Percentiles rank a stretch among this genome's conserved stretches.
These are phyloP conservation scores for Ciconia maguari DNA, from an alignment of 2,113 vertebrate genomes.

Conservation along the genomic window DNA sequence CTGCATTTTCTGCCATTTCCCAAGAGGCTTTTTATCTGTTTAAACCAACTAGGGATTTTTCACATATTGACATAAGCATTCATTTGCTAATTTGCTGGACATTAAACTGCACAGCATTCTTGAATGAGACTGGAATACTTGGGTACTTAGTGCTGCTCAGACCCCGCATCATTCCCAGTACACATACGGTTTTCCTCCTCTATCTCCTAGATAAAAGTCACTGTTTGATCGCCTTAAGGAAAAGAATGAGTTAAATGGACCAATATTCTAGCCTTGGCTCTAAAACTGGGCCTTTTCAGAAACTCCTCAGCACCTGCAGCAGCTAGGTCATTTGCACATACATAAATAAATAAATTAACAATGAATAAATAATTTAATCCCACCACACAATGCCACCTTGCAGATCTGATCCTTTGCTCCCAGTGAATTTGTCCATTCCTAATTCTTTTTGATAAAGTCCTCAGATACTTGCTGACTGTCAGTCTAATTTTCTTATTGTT, in stretches of 20 bases:
- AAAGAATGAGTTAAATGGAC: constrained; percentile 85
- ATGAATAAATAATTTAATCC: constrained; percentile 89
- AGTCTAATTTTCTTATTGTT: constrained; percentile 85
- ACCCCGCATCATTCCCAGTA: constrained; percentile 45
- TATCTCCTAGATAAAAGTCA: constrained; percentile 78
- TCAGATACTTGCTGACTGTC: constrained; percentile 84
- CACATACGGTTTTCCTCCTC: constrained; percentile 70
- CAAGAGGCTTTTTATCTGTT: constrained; percentile 72
- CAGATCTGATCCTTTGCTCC: constrained; percentile 76
- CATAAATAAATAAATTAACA: constrained; percentile 89
- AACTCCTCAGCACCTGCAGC: constrained; percentile 79
- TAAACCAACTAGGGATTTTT: constrained; percentile 76
- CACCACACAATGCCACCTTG: constrained; percentile 77
- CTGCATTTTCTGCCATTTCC: constrained; percentile 64
- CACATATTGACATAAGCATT: constrained; percentile 83
- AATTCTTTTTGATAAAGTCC: constrained; percentile 85
- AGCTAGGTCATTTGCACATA: constrained; percentile 81
- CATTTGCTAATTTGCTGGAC: constrained; percentile 83
- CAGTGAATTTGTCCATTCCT: constrained; percentile 79
- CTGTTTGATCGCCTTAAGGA: constrained; percentile 80
- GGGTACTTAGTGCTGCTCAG: constrained; percentile 55
- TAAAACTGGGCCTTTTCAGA: constrained; percentile 78
- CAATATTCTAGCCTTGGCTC: constrained; percentile 78
- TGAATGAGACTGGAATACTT: constrained; percentile 69
- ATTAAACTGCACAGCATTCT: constrained; percentile 69